phyloP scores from a whole-genome alignment of 2,797 vertebrate genomes.

The Numenius phaeopus region DNA sequence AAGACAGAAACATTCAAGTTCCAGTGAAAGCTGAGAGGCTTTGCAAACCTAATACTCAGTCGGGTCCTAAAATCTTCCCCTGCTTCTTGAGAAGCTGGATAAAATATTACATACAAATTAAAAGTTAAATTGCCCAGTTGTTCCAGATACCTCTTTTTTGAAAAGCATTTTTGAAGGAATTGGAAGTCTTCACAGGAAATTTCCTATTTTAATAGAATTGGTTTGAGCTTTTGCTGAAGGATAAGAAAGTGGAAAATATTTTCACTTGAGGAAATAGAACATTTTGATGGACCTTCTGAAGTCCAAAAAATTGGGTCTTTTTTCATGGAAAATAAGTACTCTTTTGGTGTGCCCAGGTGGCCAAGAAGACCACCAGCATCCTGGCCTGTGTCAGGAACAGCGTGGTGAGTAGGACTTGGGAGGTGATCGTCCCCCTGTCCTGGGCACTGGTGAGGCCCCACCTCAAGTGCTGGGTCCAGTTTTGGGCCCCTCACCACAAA shows the following conservation, averaged over 20 bases:
- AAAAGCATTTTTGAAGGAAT: not conserved
- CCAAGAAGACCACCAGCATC: no score
- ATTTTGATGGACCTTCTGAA: not conserved
- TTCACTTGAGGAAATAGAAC: not conserved
- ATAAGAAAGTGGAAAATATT: not conserved
- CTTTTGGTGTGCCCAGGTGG: no score
- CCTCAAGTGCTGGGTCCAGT: no score
- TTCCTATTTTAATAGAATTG: not conserved
- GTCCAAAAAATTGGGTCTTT: not conserved
- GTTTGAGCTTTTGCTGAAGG: not conserved
- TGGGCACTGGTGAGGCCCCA: no score
- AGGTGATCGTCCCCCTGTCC: no score
- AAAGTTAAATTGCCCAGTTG: not conserved
- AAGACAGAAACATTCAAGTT: conserved; percentile 12
- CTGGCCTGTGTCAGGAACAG: no score
- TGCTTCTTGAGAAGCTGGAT: not conserved
- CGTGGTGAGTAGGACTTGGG: no score
- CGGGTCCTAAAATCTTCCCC: not conserved
- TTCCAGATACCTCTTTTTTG: not conserved
- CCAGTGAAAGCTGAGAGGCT: conserved; percentile 15
- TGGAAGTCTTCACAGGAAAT: not conserved
- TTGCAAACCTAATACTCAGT: conserved; percentile 23
- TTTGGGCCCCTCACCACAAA: no score
- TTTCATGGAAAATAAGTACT: not conserved
- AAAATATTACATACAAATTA: not conserved